Conservation (phyloP, 2,888 invertebrate species). For the Helobdella robusta region DNA sequence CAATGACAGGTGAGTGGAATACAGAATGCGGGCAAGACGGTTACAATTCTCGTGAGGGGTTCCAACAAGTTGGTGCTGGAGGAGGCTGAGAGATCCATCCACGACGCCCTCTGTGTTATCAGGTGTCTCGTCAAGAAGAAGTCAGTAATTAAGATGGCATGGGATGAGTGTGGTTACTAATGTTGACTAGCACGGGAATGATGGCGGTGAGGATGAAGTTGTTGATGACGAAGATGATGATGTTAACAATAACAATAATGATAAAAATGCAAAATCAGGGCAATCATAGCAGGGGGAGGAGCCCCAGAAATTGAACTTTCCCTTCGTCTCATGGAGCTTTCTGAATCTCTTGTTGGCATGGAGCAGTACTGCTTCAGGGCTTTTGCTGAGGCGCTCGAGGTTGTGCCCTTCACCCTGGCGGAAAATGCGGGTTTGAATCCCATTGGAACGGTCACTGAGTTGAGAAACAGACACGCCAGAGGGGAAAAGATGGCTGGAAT, state of each 20-base stretch:
- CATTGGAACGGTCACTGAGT: conserved; percentile 88
- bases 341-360: conserved; percentile 76
- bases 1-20: conserved; percentile 67
- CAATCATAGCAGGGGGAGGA: conserved; percentile 87
- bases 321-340: conserved; percentile 67
- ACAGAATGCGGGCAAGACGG: conserved; percentile 74
- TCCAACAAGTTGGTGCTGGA: conserved; percentile 79
- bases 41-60: conserved; percentile 80
- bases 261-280: too few species aligned
- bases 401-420: conserved; percentile 78
- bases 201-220: too few species aligned
- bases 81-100: conserved; percentile 79
- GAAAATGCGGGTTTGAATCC: conserved; percentile 87
- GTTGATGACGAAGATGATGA: too few species aligned
- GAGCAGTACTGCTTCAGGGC: conserved; percentile 88
- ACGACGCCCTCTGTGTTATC: conserved; percentile 84
- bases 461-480: conserved; percentile 76
- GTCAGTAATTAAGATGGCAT: conserved; percentile 38
- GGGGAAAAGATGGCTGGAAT: conserved; percentile 81
- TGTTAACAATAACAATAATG: too few species aligned
- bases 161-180: neutral
- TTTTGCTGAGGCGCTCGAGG: conserved; percentile 88
- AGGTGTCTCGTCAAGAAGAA: conserved; percentile 87
- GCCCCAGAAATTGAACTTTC: conserved; percentile 94
- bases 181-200: neutral